Percentiles rank a stretch among this genome's conserved stretches.
These are phyloP conservation scores for Ciconia nigra DNA, from an alignment of 2,797 vertebrate species.

Conservation along the genomic window DNA sequence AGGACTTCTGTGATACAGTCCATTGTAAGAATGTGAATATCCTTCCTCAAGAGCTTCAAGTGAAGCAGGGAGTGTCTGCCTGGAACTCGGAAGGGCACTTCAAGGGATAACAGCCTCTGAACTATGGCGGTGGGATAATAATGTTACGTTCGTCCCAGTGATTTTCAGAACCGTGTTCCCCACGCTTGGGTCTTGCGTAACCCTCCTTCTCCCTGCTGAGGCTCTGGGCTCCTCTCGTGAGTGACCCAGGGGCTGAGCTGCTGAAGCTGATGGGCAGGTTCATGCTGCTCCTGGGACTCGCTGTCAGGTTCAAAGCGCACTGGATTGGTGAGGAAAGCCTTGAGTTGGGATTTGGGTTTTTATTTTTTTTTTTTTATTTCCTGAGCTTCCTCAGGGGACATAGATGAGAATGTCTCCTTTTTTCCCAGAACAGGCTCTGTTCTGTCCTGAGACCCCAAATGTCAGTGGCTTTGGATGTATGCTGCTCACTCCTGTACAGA, in stretches of 20 bases:
- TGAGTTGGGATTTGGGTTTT: background rate
- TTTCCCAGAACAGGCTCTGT: background rate
- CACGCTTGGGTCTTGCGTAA: background rate
- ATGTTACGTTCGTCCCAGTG: background rate
- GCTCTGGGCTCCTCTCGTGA: background rate
- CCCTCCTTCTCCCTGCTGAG: background rate
- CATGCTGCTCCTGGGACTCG: background rate
- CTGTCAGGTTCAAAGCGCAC: background rate
- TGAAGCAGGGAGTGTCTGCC: background rate
- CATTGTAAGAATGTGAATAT: constrained; percentile 31
- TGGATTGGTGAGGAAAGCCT: background rate
- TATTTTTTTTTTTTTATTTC: background rate
- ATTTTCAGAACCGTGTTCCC: background rate
- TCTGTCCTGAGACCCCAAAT: background rate
- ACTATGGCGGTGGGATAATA: accelerated
- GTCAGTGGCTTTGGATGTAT: background rate
- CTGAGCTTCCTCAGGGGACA: background rate
- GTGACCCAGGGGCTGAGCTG: background rate
- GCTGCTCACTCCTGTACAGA: background rate
- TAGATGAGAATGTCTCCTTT: background rate
- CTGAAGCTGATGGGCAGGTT: background rate
- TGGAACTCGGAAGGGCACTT: background rate
- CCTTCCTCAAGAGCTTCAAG: constrained; percentile 1
- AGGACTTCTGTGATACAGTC: constrained; percentile 8
- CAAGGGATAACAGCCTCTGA: background rate